phyloP scores from a whole-genome alignment of 2,113 vertebrate species.

The Psettodes erumei region DNA sequence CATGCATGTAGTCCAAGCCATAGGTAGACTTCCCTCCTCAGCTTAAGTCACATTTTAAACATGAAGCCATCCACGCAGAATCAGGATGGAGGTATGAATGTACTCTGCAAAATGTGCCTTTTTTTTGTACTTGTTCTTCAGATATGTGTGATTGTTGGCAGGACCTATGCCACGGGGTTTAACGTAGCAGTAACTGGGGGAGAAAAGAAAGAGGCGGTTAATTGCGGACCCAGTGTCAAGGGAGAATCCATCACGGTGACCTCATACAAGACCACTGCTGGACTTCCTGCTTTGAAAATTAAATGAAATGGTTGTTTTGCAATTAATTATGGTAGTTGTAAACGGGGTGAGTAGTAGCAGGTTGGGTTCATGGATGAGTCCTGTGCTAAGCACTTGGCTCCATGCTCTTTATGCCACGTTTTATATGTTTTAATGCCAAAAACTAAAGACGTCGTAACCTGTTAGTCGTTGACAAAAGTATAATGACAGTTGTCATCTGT shows the following conservation, averaged over 20 bases:
- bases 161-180: neutral
- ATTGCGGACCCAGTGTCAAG: neutral
- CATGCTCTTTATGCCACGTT: neutral
- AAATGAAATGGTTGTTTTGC: neutral
- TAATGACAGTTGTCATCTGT: no score
- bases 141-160: neutral
- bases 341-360: neutral
- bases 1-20: no score
- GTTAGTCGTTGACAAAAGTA: no score
- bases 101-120: no score
- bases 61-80: constrained; percentile 60
- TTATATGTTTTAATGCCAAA: no score
- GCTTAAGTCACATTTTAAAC: constrained; percentile 68
- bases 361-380: neutral
- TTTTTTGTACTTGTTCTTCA: no score
- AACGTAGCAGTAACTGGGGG: neutral
- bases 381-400: no score
- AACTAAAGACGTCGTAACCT: no score
- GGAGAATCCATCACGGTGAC: neutral
- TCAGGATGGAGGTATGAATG: neutral
- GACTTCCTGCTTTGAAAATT: neutral
- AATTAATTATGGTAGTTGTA: neutral
- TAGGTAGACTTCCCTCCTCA: no score
- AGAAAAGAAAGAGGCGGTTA: neutral
- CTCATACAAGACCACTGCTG: neutral